These are phyloP conservation scores for Heteropelma amictum DNA, from an alignment of 2,888 invertebrate species.

Conservation along the genomic window DNA sequence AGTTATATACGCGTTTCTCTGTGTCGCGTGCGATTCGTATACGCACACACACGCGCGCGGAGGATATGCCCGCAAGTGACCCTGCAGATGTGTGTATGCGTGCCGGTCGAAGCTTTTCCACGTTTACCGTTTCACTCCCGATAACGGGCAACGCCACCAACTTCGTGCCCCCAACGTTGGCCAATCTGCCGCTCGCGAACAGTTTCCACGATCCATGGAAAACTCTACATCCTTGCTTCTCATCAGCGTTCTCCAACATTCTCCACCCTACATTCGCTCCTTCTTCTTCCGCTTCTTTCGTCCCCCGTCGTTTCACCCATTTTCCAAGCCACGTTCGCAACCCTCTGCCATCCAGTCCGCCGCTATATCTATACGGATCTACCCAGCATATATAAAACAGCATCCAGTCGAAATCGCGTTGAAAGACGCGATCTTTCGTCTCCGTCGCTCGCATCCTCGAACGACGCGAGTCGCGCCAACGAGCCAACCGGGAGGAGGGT, in stretches of 20 bases:
- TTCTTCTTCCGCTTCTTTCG: conserved; percentile 10
- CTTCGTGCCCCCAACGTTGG: conserved; percentile 22
- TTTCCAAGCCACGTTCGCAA: conserved; percentile 25
- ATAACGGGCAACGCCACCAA: conserved; percentile 20
- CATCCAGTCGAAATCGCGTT: conserved; percentile 28
- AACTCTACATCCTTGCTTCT: conserved; percentile 24
- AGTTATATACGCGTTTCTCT: conserved; percentile 28
- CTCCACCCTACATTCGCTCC: conserved; percentile 3
- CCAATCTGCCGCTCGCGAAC: conserved; percentile 1
- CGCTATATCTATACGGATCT: too few relatives aligned
- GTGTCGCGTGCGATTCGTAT: conserved; percentile 5
- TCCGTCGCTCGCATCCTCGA: conserved; percentile 46
- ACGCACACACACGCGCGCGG: conserved; percentile 5
- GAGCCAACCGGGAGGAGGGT: conserved; percentile 64
- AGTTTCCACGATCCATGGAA: conserved; percentile 18
- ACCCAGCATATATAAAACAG: conserved; percentile 14
- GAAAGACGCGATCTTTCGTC: conserved; percentile 30
- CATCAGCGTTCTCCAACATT: conserved; percentile 13
- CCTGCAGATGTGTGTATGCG: too few relatives aligned
- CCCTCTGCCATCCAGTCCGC: conserved; percentile 21
- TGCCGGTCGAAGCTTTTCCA: conserved; percentile 11
- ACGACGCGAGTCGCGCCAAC: conserved; percentile 52
- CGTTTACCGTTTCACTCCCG: neutral
- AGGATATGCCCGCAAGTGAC: neutral
- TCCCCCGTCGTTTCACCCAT: conserved; percentile 21